Base-by-base conservation (phyloP, 2,888 invertebrate genomes). In the Psococerastis gibbosa region DNA sequence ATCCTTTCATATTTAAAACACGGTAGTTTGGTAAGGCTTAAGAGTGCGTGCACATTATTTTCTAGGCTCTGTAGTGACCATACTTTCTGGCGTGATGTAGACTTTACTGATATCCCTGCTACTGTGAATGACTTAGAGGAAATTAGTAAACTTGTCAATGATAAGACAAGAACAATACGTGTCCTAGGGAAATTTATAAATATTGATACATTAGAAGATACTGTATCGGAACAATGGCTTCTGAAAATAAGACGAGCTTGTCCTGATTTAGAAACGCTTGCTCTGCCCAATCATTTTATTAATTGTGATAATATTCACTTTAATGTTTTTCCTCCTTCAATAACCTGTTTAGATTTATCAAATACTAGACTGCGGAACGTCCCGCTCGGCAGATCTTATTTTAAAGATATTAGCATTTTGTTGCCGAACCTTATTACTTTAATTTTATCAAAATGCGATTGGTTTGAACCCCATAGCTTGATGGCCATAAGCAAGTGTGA, bases 401-500 rank as follows among this genome's bases (percentile, higher is more conserved):
- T 75, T 41, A 67, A 64, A 51, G 66, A 64, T 49, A 63, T 73
- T 46, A 66, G 70, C 43, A 61, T 63, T 11, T 58, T 63, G 22
- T 57, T 73, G 51, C 64, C 66, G 0, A 49, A 60, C 9, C 52
- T 74, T 13, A 67, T 70, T 60, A 70, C 73, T 38, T 55, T 84
- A 41, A 73, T 78, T 53, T 64, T 85, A 43, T 78, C 78, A 22
- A 68, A 72, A 47, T 82, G 81, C 55, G 62, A 68, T 4, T 84
- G 83, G 82, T 68, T 85, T 47, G 73, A 75, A 43, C 74, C 80
- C 0, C 75, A 78, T 46, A 71, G 75, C 34, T 62, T 85, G 8
- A 66, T 84, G 59, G 71, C 78, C 1, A 62, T 85, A 2, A 78
- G 80, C 52, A 84, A 83, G 61, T 62, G 78, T 54, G 61, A 66